phyloP scores from a whole-genome alignment of 2,113 vertebrate genomes.

The Rynchops niger region DNA sequence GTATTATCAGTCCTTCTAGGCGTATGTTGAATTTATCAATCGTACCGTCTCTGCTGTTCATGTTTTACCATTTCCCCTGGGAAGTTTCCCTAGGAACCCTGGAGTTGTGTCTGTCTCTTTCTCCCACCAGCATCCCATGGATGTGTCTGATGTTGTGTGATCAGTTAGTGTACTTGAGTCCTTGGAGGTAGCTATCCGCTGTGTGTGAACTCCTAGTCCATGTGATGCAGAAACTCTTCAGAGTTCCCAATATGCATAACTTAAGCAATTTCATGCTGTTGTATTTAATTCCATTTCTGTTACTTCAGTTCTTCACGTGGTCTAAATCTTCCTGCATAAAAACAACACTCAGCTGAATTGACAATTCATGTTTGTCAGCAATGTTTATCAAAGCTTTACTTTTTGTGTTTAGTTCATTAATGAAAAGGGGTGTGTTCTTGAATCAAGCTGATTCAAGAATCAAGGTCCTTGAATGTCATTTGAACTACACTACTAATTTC shows the following conservation, averaged over 20 bases:
- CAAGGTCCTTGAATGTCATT: not conserved
- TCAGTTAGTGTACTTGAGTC: not conserved
- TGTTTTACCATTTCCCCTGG: not conserved
- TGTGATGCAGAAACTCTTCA: not conserved
- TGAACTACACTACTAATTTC: not conserved
- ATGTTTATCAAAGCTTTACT: not conserved
- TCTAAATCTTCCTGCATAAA: not conserved
- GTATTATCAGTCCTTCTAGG: not conserved
- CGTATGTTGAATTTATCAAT: not conserved
- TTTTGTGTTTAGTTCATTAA: not conserved
- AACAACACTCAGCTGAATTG: not conserved
- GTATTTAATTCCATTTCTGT: not conserved
- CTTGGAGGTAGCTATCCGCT: not conserved
- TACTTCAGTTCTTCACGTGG: not conserved
- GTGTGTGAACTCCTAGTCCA: not conserved
- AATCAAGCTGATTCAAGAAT: not conserved
- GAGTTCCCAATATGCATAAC: not conserved
- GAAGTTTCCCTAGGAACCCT: not conserved
- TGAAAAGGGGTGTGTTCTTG: not conserved
- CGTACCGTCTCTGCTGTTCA: not conserved
- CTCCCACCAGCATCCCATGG: not conserved
- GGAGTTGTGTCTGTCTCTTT: not conserved
- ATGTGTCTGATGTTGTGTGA: not conserved
- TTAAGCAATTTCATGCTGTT: not conserved
- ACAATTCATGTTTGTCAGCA: not conserved